Evolutionary conservation across 2,888 invertebrate species (phyloP).

Genomic region (Tenthredo livida): DNA sequence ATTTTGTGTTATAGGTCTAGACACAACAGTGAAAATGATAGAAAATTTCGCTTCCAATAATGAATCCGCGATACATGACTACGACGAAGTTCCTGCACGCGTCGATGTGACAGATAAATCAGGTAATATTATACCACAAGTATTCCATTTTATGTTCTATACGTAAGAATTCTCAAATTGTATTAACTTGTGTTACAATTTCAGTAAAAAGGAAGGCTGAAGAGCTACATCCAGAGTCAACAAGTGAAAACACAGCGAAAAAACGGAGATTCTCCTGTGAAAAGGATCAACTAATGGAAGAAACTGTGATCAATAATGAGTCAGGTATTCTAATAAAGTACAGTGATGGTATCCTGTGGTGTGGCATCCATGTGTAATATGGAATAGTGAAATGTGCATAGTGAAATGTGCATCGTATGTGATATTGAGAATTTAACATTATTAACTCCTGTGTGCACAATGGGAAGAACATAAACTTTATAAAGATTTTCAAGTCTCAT

Average conservation of each 20-base stretch:
- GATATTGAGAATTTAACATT: neutral
- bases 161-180: slow-evolving; percentile 6
- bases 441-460: neutral
- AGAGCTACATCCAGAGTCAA: neutral
- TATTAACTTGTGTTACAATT: neutral
- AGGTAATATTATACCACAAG: slow-evolving; percentile 14
- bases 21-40: neutral
- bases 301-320: neutral
- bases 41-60: neutral
- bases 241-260: neutral
- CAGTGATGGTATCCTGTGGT: neutral
- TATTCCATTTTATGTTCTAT: neutral
- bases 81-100: neutral
- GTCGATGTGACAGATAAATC: neutral
- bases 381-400: too few species aligned
- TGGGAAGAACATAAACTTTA: neutral
- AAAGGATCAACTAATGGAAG: neutral
- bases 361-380: neutral
- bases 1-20: neutral
- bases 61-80: neutral
- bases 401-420: neutral
- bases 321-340: slow-evolving; percentile 14
- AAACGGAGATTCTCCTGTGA: neutral
- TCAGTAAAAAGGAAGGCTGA: neutral
- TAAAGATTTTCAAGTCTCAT: neutral